A percentile compares a stretch with the other conserved stretches of the same genome.
phyloP scores from a whole-genome alignment of 2,797 vertebrate genomes.

The Zenarchopterus dispar region DNA sequence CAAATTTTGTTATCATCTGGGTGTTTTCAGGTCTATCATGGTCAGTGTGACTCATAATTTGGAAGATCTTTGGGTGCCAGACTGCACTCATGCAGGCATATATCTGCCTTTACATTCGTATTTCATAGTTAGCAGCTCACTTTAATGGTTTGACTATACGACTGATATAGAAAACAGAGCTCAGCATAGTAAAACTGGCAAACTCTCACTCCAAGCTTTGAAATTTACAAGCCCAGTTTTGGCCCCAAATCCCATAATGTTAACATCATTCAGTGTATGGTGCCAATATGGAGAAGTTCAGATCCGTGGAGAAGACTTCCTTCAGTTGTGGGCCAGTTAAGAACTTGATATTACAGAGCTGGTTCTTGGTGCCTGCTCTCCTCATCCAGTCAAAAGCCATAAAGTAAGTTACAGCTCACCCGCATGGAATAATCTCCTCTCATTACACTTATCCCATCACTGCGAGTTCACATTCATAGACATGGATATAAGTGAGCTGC shows the following conservation, averaged over 20 bases:
- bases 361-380: constrained; percentile 64
- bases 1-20: not conserved
- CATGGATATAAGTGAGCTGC: constrained; percentile 46
- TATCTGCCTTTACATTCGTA: not conserved
- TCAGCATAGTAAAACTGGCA: constrained; percentile 52
- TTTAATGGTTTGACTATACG: constrained; percentile 35
- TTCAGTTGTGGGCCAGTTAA: constrained; percentile 63
- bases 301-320: constrained; percentile 32
- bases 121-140: constrained; percentile 41
- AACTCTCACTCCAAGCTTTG: constrained; percentile 32
- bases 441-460: constrained; percentile 68
- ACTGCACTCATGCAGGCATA: too few relatives aligned
- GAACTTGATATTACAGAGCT: constrained; percentile 65
- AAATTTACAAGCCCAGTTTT: constrained; percentile 58
- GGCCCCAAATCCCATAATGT: constrained; percentile 56
- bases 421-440: constrained; percentile 71
- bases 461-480: constrained; percentile 63
- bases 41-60: constrained; percentile 3
- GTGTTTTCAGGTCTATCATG: not conserved
- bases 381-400: constrained; percentile 66
- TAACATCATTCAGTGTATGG: constrained; percentile 58
- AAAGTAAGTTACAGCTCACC: constrained; percentile 70
- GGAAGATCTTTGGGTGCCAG: too few relatives aligned
- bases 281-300: constrained; percentile 51
- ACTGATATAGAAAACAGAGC: constrained; percentile 64